Percentiles rank a stretch among this genome's conserved stretches.
phyloP scores from a whole-genome alignment of 2,113 vertebrate species.

The Tinamus guttatus region DNA sequence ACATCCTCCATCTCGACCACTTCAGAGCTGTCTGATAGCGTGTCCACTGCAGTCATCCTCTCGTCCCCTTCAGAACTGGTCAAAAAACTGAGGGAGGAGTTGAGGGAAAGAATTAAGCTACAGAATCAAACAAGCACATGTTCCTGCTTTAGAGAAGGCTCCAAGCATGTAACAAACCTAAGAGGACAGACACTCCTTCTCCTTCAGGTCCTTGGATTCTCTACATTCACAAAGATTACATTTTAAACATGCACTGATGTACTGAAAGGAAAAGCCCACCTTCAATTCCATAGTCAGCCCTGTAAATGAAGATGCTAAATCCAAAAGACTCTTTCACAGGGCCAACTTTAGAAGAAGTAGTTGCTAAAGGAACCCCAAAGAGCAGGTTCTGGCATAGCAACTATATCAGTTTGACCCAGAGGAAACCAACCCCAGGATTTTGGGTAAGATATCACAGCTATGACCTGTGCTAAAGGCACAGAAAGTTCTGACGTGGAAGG shows the following conservation, averaged over 20 bases:
- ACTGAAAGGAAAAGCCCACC: background rate
- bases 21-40: conserved; percentile 81
- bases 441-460: background rate
- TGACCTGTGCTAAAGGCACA: background rate
- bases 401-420: conserved; percentile 18
- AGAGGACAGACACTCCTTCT: background rate
- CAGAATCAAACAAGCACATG: background rate
- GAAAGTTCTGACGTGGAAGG: background rate
- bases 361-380: background rate
- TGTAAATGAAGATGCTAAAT: background rate
- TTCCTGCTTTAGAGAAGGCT: background rate
- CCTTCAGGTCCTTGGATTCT: background rate
- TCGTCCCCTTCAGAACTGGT: conserved; percentile 75
- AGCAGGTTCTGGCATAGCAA: background rate
- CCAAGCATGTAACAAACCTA: background rate
- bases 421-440: conserved; percentile 37
- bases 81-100: conserved; percentile 68
- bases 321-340: background rate
- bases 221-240: background rate
- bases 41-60: conserved; percentile 86
- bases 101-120: background rate
- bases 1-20: conserved; percentile 87
- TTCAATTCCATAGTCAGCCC: background rate
- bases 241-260: fast-evolving
- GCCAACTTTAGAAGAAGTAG: background rate